Percentiles rank a stretch among this genome's conserved stretches.
Conservation (phyloP, 2,888 invertebrate genomes). For the Empis stercorea region DNA sequence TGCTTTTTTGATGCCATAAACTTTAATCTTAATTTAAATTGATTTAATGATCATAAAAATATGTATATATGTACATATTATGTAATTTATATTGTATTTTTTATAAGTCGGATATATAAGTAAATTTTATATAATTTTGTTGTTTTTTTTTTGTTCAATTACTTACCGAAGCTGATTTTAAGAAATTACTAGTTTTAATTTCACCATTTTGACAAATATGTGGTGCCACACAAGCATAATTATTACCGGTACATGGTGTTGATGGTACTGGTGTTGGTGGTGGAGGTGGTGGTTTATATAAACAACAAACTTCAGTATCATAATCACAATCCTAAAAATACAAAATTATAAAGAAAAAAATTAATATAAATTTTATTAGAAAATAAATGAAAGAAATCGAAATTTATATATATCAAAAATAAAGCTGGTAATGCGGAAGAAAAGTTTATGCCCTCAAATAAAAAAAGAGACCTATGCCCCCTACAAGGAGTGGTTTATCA, state of each 20-base stretch:
- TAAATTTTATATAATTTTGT: no score
- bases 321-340: constrained; percentile 35
- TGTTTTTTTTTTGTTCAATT: background rate
- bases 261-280: constrained; percentile 14
- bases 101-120: no score
- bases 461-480: no score
- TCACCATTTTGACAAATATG: constrained; percentile 30
- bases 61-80: no score
- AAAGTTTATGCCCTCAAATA: no score
- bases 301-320: constrained; percentile 36
- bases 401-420: background rate
- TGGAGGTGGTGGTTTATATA: constrained; percentile 23
- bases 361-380: background rate
- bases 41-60: no score
- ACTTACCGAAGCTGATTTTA: constrained; percentile 17
- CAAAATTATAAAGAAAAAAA: constrained; percentile 17
- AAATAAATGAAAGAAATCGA: no score
- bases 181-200: constrained; percentile 25
- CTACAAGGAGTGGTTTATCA: no score
- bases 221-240: constrained; percentile 30
- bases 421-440: no score
- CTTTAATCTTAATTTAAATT: no score
- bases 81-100: no score
- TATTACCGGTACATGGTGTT: constrained; percentile 24
- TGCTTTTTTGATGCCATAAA: no score